These are phyloP conservation scores for Hesperophylax magnus DNA, from an alignment of 1,140 invertebrate genomes.

Conservation along the genomic window DNA sequence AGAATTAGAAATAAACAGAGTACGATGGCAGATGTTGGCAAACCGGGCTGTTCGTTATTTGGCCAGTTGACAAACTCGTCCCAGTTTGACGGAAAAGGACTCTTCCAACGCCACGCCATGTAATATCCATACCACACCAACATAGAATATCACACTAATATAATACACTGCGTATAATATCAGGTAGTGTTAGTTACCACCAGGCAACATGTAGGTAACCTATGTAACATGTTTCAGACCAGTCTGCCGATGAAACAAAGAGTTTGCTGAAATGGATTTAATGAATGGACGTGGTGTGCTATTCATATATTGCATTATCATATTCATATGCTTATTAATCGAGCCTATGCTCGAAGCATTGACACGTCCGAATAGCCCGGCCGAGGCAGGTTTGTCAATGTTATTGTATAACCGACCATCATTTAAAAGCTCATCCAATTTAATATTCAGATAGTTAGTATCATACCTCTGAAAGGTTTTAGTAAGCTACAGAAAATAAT, in stretches of 20 bases:
- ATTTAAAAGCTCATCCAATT: neutral
- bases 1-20: no score
- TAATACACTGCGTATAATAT: no score
- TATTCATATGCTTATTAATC: conserved; percentile 19
- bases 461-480: no score
- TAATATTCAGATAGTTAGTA: neutral
- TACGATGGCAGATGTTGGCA: neutral
- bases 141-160: no score
- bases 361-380: neutral
- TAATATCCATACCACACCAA: no score
- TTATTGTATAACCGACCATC: neutral
- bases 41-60: neutral
- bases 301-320: conserved; percentile 16
- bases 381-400: neutral
- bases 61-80: conserved; percentile 36
- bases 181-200: no score
- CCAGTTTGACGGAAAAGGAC: conserved; percentile 27
- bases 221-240: no score
- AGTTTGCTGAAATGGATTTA: conserved; percentile 37
- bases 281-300: conserved; percentile 40
- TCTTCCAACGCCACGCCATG: neutral
- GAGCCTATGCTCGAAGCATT: conserved; percentile 8
- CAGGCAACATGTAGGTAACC: no score
- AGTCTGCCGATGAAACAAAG: conserved; percentile 38
- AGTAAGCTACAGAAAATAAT: no score